These are phyloP conservation scores for Drosophila ezoana DNA, from an alignment of 2,888 invertebrate genomes.

Conservation along the genomic window DNA sequence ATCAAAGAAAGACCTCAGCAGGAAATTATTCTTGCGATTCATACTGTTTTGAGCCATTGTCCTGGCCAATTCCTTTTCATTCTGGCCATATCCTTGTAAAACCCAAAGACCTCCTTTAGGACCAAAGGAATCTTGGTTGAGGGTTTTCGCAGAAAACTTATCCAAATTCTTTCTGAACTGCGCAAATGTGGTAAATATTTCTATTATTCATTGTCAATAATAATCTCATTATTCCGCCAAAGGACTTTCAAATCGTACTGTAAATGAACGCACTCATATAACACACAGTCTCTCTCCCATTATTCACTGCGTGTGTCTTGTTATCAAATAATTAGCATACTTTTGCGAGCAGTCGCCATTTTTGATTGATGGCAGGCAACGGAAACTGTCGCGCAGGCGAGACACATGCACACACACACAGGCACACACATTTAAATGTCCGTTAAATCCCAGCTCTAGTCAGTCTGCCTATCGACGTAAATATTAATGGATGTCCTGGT, in stretches of 20 bases:
- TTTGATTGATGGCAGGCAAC: not conserved
- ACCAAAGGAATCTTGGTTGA: not conserved
- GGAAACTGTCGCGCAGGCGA: not conserved
- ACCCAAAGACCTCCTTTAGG: not conserved
- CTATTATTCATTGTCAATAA: too few relatives aligned
- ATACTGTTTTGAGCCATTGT: too few relatives aligned
- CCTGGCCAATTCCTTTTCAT: not conserved
- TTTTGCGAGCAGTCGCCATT: not conserved
- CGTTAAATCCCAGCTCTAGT: not conserved
- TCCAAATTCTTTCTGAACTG: too few relatives aligned
- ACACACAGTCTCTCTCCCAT: not conserved
- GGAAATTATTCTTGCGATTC: not conserved
- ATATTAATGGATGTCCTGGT: not conserved
- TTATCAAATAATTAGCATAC: conserved; percentile 14
- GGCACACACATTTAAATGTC: not conserved
- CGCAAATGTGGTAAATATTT: too few relatives aligned
- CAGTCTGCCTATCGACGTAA: not conserved
- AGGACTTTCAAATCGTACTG: not conserved
- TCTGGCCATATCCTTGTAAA: not conserved
- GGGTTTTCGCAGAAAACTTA: too few relatives aligned
- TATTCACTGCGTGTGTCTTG: not conserved
- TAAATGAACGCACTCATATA: not conserved
- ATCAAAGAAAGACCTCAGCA: not conserved
- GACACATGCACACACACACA: not conserved
- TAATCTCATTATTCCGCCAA: not conserved